Conservation (phyloP, 2,113 vertebrate genomes). For the Cheilinus undulatus region DNA sequence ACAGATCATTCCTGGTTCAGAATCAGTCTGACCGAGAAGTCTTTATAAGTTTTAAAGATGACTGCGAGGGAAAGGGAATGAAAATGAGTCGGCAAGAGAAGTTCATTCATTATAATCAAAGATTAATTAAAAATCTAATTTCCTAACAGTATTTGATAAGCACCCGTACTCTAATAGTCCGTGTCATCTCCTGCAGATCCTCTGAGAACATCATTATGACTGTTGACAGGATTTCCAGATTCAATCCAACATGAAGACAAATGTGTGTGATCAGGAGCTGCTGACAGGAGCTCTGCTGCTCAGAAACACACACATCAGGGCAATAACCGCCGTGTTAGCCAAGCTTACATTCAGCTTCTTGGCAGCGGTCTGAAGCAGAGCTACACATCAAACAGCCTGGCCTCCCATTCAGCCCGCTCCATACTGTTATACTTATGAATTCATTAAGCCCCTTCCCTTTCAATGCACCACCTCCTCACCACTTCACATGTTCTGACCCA, state of each 20-base stretch:
- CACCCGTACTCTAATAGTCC: neutral
- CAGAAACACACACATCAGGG: constrained; percentile 19
- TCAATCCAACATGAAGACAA: neutral
- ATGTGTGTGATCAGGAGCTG: constrained; percentile 11
- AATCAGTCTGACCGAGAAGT: neutral
- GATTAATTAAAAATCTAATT: neutral
- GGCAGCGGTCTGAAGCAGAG: constrained; percentile 21
- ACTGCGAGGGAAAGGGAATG: neutral
- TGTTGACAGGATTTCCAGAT: neutral
- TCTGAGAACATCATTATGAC: neutral
- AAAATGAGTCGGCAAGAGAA: neutral
- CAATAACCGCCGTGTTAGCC: constrained; percentile 31
- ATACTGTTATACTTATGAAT: constrained; percentile 33
- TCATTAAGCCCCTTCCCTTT: constrained; percentile 38
- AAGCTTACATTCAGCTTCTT: constrained; percentile 14
- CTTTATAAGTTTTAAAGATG: neutral
- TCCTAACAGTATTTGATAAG: neutral
- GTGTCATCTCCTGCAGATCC: neutral
- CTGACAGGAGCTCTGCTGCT: constrained; percentile 36
- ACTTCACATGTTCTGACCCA: constrained; percentile 30
- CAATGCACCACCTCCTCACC: constrained; percentile 26
- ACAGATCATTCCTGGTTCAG: neutral
- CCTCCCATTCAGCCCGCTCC: constrained; percentile 25
- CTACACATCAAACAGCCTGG: constrained; percentile 36
- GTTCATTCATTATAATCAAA: neutral